Evolutionary conservation across 2,888 invertebrate genomes (phyloP).

Genomic region (Cyclophora albipunctata): DNA sequence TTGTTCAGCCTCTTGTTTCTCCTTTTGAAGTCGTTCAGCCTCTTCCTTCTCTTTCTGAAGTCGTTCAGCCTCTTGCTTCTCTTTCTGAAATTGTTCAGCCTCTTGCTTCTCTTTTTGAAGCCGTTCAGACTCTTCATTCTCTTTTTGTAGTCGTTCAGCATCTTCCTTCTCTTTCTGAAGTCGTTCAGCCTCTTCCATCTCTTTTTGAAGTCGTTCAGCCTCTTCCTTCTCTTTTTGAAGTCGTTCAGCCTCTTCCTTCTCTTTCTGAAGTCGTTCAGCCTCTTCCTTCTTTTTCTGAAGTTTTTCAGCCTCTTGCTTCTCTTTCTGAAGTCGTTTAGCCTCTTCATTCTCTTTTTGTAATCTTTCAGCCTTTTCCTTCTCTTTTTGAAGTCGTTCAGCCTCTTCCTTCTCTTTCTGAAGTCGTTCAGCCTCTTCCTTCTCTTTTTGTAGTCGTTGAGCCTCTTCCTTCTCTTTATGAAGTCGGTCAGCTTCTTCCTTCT

Average conservation of each 20-base stretch:
- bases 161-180: slow-evolving; percentile 3
- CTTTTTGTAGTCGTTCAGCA: background rate
- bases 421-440: slow-evolving; percentile 8
- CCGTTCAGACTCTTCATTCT: slow-evolving; percentile 1
- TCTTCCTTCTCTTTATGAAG: slow-evolving; percentile 1
- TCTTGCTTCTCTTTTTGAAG: slow-evolving; percentile 3
- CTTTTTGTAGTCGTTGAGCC: slow-evolving; percentile 1
- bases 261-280: background rate
- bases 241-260: background rate
- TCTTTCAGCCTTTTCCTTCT: slow-evolving; percentile 4
- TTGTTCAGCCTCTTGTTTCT: slow-evolving; percentile 4
- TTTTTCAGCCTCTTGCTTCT: background rate
- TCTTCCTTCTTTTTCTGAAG: background rate
- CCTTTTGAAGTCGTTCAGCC: slow-evolving; percentile 3
- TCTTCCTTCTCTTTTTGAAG: slow-evolving; percentile 3
- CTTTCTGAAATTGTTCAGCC: slow-evolving; percentile 1
- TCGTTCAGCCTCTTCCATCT: slow-evolving; percentile 4
- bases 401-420: slow-evolving; percentile 2
- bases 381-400: slow-evolving; percentile 2
- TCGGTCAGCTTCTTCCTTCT: slow-evolving; percentile 2
- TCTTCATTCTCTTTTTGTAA: background rate
- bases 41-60: slow-evolving; percentile 8
- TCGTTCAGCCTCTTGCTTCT: slow-evolving; percentile 10
- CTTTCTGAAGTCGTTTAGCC: slow-evolving; percentile 1
- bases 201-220: background rate